These are phyloP conservation scores for Mixornis gularis DNA, from an alignment of 2,113 vertebrate genomes.

Conservation along the genomic window DNA sequence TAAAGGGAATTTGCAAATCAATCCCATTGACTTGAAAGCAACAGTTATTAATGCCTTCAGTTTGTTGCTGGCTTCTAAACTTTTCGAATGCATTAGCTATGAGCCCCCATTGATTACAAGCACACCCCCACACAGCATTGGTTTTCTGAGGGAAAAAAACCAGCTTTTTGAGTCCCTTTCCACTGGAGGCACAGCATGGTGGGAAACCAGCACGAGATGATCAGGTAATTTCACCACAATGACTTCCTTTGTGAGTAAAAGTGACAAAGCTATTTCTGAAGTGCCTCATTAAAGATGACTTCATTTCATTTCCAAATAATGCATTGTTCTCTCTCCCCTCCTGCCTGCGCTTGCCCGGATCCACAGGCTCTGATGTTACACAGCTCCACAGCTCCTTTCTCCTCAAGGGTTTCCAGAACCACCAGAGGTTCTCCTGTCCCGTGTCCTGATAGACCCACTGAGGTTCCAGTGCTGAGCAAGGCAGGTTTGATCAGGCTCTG, in stretches of 20 bases:
- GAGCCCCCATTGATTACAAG: slow-evolving; percentile 72
- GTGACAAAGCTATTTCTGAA: slow-evolving; percentile 27
- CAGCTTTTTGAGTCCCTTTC: not conserved
- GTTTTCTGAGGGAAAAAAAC: not conserved
- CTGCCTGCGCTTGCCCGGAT: not conserved
- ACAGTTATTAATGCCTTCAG: slow-evolving; percentile 71
- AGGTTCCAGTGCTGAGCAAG: not conserved
- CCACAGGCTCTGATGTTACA: fast-evolving
- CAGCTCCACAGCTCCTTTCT: not conserved
- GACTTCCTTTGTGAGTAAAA: slow-evolving; percentile 44
- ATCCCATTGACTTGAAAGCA: slow-evolving; percentile 74
- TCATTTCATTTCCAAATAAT: not conserved
- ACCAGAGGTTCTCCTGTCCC: fast-evolving
- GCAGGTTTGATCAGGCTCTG: not conserved
- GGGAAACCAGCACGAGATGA: slow-evolving; percentile 24
- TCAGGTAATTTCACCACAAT: slow-evolving; percentile 32
- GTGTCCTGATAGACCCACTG: fast-evolving
- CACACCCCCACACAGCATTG: not conserved
- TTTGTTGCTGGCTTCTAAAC: slow-evolving; percentile 70
- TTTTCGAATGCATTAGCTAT: slow-evolving; percentile 75
- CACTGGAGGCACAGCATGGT: not conserved
- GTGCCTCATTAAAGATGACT: not conserved
- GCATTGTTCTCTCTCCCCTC: not conserved
- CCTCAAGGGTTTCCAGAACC: fast-evolving
- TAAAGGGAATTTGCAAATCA: slow-evolving; percentile 77